Evolutionary conservation across 2,888 invertebrate genomes (phyloP).

Genomic region (Xestia xanthographa): DNA sequence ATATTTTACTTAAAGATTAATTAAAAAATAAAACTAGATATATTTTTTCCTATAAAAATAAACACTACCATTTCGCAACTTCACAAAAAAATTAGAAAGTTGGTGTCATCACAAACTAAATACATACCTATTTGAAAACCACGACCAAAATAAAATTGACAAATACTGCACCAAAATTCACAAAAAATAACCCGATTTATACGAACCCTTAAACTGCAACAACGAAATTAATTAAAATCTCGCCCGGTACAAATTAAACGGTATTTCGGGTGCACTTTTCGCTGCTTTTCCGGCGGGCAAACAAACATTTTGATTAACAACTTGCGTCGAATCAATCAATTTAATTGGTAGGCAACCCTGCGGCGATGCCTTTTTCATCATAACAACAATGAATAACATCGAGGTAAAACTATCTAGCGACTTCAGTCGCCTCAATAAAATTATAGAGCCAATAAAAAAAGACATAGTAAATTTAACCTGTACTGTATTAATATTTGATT

Average conservation of each 20-base stretch:
- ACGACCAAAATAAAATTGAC: not conserved
- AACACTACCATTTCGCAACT: not conserved
- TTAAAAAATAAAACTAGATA: not conserved
- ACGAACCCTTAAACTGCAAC: constrained; percentile 52
- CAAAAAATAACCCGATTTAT: constrained; percentile 37
- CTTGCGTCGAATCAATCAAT: constrained; percentile 79
- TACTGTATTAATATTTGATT: too few relatives aligned
- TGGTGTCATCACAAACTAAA: not conserved
- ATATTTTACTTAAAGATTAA: not conserved
- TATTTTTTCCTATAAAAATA: not conserved
- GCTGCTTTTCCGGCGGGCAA: constrained; percentile 68
- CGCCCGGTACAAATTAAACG: constrained; percentile 75
- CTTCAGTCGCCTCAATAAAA: not conserved
- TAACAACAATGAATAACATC: constrained; percentile 45
- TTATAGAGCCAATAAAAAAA: not conserved
- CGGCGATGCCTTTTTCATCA: constrained; percentile 52
- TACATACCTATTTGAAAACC: not conserved
- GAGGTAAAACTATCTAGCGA: constrained; percentile 6
- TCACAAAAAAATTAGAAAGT: too few relatives aligned
- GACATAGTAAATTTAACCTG: not conserved
- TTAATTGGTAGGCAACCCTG: constrained; percentile 73
- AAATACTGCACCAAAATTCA: constrained; percentile 2
- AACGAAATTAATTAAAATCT: constrained; percentile 76
- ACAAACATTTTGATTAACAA: constrained; percentile 80
- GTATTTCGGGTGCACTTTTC: constrained; percentile 76